phyloP scores from a whole-genome alignment of 2,113 vertebrate species.

The Otolemur garnettii region DNA sequence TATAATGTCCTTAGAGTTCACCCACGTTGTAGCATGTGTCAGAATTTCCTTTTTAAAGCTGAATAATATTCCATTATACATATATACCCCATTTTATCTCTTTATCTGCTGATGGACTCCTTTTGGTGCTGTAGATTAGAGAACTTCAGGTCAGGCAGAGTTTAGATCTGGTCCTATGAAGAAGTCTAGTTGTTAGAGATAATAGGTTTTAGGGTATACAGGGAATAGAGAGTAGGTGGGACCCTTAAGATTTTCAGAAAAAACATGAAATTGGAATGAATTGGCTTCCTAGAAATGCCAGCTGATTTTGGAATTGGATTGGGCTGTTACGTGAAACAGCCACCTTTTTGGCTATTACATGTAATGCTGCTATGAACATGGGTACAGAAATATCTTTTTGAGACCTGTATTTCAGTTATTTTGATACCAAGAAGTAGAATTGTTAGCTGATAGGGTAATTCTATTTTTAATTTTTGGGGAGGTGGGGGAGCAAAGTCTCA shows the following conservation, averaged over 20 bases:
- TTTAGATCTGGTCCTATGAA: neutral
- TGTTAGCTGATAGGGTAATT: neutral
- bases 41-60: slow-evolving; percentile 3
- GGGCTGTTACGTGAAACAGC: neutral
- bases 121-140: neutral
- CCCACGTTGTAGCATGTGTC: neutral
- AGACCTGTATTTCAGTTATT: neutral
- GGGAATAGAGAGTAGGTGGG: neutral
- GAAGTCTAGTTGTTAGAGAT: neutral
- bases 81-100: neutral
- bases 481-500: no score
- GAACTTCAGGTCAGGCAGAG: neutral
- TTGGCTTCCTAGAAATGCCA: neutral
- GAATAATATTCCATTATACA: neutral
- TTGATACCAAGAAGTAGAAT: neutral
- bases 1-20: neutral
- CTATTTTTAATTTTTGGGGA: neutral
- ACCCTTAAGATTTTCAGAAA: neutral
- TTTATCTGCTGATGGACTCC: neutral
- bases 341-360: neutral
- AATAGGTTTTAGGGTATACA: neutral
- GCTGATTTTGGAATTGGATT: neutral
- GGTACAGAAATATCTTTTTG: neutral
- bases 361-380: neutral
- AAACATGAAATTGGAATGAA: neutral